Evolutionary conservation across 2,113 vertebrate genomes (phyloP).

Genomic region (Synodontis membranacea): DNA sequence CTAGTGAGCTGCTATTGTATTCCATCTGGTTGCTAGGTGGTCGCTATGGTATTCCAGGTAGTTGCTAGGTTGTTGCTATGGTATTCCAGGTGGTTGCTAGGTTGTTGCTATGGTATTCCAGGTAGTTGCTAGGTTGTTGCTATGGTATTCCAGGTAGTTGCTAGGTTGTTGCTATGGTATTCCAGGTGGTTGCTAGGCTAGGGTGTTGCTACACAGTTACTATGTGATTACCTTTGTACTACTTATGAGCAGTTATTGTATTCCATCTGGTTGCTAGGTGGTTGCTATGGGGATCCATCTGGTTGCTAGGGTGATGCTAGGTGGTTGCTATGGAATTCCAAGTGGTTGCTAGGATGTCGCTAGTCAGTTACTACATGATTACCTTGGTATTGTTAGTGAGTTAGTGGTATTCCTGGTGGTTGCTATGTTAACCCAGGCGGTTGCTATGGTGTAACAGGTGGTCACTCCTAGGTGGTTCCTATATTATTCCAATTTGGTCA

Average conservation of each 20-base stretch:
- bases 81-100: not conserved
- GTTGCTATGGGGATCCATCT: not conserved
- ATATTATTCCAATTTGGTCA: not conserved
- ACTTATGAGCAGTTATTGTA: too few relatives aligned
- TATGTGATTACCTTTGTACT: too few relatives aligned
- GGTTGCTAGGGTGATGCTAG: not conserved
- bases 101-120: not conserved
- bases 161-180: not conserved
- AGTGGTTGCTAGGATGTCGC: not conserved
- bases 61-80: not conserved
- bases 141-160: not conserved
- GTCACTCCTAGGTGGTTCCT: not conserved
- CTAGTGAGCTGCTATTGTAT: too few relatives aligned
- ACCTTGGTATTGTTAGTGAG: too few relatives aligned
- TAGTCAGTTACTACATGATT: not conserved
- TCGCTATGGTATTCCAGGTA: too few relatives aligned
- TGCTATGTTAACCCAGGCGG: not conserved
- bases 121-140: not conserved
- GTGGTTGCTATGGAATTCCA: not conserved
- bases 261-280: not conserved
- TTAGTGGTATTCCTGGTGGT: too few relatives aligned
- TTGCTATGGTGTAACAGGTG: not conserved
- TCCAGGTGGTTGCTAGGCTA: not conserved
- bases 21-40: too few relatives aligned
- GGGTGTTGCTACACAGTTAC: not conserved